Conservation (phyloP, 2,797 vertebrate species). For the Tapera naevia region DNA sequence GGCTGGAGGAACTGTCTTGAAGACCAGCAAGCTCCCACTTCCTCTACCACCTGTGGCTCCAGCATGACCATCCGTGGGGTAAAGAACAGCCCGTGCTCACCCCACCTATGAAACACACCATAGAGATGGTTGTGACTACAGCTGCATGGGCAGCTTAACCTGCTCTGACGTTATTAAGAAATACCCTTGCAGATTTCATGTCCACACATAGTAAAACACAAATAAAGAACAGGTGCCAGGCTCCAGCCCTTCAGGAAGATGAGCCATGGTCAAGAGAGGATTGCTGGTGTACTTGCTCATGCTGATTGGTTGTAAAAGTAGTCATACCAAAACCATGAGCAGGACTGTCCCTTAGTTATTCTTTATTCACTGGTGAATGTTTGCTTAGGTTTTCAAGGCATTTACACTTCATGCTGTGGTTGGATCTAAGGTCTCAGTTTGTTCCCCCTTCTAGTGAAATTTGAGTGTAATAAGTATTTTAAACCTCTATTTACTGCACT, state of each 20-base stretch:
- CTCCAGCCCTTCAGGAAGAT: not conserved
- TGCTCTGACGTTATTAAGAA: not conserved
- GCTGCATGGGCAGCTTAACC: not conserved
- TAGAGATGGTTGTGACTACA: not conserved
- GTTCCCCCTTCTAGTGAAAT: not conserved
- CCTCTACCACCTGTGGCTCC: not conserved
- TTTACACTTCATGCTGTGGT: not conserved
- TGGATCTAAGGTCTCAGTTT: not conserved
- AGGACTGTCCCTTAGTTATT: not conserved
- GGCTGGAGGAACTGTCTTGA: not conserved
- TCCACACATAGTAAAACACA: not conserved
- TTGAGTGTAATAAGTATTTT: not conserved
- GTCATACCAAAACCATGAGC: not conserved
- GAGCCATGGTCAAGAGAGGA: not conserved
- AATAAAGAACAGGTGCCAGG: accelerated
- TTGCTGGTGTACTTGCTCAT: not conserved
- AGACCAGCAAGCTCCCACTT: not conserved
- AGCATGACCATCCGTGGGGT: not conserved
- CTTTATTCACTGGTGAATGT: not conserved
- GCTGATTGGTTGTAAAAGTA: not conserved
- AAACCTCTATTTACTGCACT: not conserved
- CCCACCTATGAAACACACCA: not conserved
- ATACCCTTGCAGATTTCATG: not conserved
- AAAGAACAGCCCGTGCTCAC: not conserved
- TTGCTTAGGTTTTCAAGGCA: not conserved